Evolutionary conservation across 2,113 vertebrate genomes (phyloP).

Genomic region (Petroica traversi): DNA sequence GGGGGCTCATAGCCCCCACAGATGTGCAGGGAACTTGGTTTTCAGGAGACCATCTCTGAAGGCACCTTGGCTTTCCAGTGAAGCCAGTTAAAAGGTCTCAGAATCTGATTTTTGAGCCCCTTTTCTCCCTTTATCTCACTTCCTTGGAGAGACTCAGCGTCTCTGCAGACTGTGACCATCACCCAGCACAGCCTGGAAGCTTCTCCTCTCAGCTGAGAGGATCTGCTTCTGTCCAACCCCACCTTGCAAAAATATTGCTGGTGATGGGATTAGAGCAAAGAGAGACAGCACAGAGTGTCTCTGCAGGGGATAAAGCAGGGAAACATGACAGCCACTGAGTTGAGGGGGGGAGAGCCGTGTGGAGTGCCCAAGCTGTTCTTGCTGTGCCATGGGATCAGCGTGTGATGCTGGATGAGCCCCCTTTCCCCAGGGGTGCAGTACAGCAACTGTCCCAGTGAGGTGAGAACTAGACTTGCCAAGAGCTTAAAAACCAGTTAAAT

Average conservation of each 20-base stretch:
- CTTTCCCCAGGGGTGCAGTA: background rate
- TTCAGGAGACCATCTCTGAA: background rate
- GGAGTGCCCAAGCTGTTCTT: background rate
- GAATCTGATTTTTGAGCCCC: background rate
- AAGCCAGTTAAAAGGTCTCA: background rate
- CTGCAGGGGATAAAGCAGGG: background rate
- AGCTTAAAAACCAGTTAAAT: background rate
- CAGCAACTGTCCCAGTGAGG: background rate
- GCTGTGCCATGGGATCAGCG: background rate
- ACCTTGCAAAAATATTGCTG: background rate
- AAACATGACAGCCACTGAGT: background rate
- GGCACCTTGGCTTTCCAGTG: background rate
- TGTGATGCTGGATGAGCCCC: background rate
- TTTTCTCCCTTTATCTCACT: background rate
- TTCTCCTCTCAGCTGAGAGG: background rate
- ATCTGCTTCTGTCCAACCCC: background rate
- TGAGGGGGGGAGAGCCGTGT: fast-evolving
- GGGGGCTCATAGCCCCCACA: background rate
- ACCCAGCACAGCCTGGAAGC: background rate
- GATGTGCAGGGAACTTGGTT: background rate
- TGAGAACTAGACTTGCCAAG: background rate
- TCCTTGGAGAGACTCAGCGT: fast-evolving
- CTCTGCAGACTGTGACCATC: background rate
- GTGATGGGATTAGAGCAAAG: background rate
- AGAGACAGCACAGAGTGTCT: fast-evolving